Evolutionary conservation across 2,113 vertebrate genomes (phyloP).

Genomic region (Laticauda colubrina): DNA sequence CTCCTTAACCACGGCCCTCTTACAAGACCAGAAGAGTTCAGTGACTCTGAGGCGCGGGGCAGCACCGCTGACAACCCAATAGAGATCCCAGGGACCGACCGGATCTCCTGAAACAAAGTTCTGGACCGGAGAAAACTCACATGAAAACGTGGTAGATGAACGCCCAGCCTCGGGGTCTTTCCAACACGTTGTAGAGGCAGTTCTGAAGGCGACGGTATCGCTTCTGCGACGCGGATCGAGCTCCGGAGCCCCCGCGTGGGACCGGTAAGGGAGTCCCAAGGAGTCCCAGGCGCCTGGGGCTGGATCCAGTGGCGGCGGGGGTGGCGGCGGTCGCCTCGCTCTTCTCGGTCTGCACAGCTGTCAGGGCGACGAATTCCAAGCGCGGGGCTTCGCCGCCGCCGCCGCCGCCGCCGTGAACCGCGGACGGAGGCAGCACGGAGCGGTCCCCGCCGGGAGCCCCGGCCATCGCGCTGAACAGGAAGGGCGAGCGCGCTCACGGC

Average conservation of each 20-base stretch:
- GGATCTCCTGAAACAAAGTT: neutral
- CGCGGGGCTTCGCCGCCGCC: conserved; percentile 64
- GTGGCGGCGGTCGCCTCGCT: conserved; percentile 68
- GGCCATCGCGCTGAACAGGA: conserved; percentile 38
- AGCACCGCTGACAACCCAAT: neutral
- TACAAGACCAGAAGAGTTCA: neutral
- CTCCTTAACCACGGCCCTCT: neutral
- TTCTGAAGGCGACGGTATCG: conserved; percentile 85
- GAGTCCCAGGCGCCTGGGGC: conserved; percentile 78
- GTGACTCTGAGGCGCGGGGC: neutral
- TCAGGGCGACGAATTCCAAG: conserved; percentile 86
- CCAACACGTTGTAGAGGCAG: conserved; percentile 90
- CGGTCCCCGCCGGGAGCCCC: conserved; percentile 49
- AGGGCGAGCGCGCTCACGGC: conserved; percentile 18
- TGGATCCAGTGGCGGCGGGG: conserved; percentile 67
- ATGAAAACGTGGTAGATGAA: conserved; percentile 93
- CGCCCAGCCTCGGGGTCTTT: conserved; percentile 87
- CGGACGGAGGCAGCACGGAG: conserved; percentile 73
- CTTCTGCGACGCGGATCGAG: conserved; percentile 77
- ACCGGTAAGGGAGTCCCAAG: conserved; percentile 80
- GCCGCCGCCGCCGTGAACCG: conserved; percentile 47
- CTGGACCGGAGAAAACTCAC: conserved; percentile 73
- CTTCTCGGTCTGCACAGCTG: conserved; percentile 81
- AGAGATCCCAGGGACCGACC: neutral
- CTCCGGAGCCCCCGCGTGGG: conserved; percentile 58